Percentiles rank a stretch among this genome's conserved stretches.
These are phyloP conservation scores for Elmis aenea DNA, from an alignment of 2,888 invertebrate genomes.

Conservation along the genomic window DNA sequence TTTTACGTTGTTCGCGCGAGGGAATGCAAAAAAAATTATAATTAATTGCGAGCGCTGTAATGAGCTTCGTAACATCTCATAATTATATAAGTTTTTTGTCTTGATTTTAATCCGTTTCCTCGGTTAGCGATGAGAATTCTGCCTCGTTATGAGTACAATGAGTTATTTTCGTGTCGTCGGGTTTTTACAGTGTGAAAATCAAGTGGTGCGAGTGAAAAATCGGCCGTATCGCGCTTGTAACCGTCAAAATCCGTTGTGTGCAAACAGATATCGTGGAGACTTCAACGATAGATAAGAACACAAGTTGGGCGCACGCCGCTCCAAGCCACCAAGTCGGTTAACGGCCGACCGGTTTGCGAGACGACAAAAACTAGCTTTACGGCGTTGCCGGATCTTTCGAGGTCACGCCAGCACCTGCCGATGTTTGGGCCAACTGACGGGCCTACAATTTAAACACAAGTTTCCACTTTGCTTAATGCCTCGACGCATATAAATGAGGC, in stretches of 20 bases:
- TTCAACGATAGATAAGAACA: slow-evolving; percentile 16
- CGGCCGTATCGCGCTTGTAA: too few relatives aligned
- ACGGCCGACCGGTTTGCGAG: slow-evolving; percentile 18
- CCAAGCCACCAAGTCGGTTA: slow-evolving; percentile 14
- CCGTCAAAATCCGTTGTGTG: slow-evolving; percentile 9
- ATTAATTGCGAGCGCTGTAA: too few relatives aligned
- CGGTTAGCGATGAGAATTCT: too few relatives aligned
- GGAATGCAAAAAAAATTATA: too few relatives aligned
- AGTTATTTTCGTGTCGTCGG: too few relatives aligned
- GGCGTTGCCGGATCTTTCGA: slow-evolving; percentile 15
- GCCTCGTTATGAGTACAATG: too few relatives aligned
- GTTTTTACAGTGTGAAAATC: too few relatives aligned
- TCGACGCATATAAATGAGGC: slow-evolving; percentile 5
- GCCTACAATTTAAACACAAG: slow-evolving; percentile 7
- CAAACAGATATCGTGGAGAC: slow-evolving; percentile 16
- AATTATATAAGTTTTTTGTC: too few relatives aligned
- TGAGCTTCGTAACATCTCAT: too few relatives aligned
- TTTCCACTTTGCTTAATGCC: slow-evolving; percentile 9
- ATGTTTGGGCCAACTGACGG: slow-evolving; percentile 13
- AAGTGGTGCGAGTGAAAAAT: too few relatives aligned
- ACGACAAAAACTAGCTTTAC: slow-evolving; percentile 11
- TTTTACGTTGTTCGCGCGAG: too few relatives aligned
- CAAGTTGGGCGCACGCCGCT: slow-evolving; percentile 16
- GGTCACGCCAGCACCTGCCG: slow-evolving; percentile 21
- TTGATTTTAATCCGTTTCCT: too few relatives aligned